Base-by-base conservation (phyloP, 2,888 invertebrate genomes). In the Trilocha varians region DNA sequence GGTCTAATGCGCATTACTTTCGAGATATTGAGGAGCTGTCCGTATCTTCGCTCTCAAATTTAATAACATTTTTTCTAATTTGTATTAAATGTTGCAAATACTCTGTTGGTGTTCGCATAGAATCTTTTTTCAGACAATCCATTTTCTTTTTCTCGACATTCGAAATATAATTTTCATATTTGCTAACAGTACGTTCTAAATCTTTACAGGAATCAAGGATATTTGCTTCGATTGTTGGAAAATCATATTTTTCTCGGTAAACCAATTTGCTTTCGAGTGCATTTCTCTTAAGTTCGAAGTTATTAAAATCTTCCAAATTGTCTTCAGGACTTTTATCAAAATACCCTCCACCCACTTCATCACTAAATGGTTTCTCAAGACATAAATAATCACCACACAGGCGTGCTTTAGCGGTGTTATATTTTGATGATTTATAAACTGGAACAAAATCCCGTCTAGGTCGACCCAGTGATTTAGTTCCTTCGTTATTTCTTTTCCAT, bases 31-130 rank as follows among this genome's bases (percentile, higher is more conserved):
- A 25, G 44, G 36, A 17, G 13, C 13, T 33, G n/a, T 72, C 68
- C 11, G 65, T 64, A 16, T 62, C 76, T 35, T 87, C 84, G 48
- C 78, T 77, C 37, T 87, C 80, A n/a, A 72, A 74, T 58, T 82
- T 83, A 0, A 89, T 78, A 13, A 88, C 78, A 52, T 89, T 84
- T 55, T 79, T 78, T 50, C 90, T 72, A 65, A 89, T 69, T 41
- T 80, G 73, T 9, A 89, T 87, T 47, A 90, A 74, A 62, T 89
- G 87, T 51, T 83, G 85, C 43, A 90, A 63, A 69, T 88, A 89
- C 46, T 87, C 85, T 41, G 87, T 89, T 1, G 90, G 90, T 6
- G 69, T 72, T 14, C 69, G 58, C n/a, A 42, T 40, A n/a, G 32
- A 32, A 16, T 39, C 42, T 39, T 47, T 48, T 25, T 37, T 45